Percentiles rank a stretch among this genome's conserved stretches.
phyloP scores from a whole-genome alignment of 2,113 vertebrate species.

The Varanus salvator region DNA sequence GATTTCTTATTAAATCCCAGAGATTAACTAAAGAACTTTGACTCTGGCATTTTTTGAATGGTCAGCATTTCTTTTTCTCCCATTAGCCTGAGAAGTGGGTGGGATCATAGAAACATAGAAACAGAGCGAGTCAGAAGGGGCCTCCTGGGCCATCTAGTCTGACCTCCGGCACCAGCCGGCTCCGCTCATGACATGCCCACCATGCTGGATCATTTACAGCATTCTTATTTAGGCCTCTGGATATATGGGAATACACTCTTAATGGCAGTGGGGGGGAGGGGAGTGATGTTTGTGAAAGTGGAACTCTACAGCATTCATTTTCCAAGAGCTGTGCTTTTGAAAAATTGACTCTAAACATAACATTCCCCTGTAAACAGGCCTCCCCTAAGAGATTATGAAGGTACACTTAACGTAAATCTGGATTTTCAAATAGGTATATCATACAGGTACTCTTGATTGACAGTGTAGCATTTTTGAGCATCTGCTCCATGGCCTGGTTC shows the following conservation, averaged over 20 bases:
- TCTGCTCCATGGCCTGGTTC: neutral
- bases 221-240: conserved; percentile 46
- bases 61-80: conserved; percentile 52
- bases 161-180: no score
- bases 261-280: neutral
- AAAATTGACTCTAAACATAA: neutral
- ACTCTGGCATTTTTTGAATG: neutral
- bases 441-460: neutral
- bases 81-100: conserved; percentile 16
- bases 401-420: rapidly evolving
- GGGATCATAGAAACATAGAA: no score
- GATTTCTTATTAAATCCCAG: conserved; percentile 35
- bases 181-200: no score
- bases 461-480: neutral
- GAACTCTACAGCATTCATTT: neutral
- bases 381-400: neutral
- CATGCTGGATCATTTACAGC: conserved; percentile 20
- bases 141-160: no score
- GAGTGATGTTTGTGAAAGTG: neutral
- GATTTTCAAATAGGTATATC: neutral
- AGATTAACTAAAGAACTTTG: conserved; percentile 2
- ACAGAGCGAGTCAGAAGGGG: no score
- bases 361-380: neutral
- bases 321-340: neutral
- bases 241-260: neutral